Conservation (phyloP, 2,888 invertebrate genomes). For the Andricus quercusramuli region DNA sequence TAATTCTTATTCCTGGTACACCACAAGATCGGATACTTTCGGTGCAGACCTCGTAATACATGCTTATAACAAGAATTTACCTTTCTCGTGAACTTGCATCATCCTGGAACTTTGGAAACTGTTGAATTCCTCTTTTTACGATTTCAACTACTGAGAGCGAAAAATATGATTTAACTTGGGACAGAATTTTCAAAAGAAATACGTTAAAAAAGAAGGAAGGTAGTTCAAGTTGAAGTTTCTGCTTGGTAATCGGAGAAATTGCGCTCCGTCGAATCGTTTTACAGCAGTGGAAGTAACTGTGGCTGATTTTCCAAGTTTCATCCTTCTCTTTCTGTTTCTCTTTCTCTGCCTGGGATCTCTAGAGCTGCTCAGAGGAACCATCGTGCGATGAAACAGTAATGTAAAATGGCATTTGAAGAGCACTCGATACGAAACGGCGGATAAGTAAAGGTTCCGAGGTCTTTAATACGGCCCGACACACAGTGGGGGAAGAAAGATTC, state of each 20-base stretch:
- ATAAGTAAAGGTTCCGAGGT: neutral
- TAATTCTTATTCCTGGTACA: too few species aligned
- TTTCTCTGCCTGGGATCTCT: neutral
- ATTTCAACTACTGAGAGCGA: neutral
- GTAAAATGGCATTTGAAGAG: constrained; percentile 25
- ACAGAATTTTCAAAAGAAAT: neutral
- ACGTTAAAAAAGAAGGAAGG: neutral
- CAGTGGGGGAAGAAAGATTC: too few species aligned
- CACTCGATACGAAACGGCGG: constrained; percentile 3
- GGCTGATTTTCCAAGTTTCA: constrained; percentile 34
- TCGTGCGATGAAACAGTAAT: constrained; percentile 36
- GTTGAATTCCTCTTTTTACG: neutral
- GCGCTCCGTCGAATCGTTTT: constrained; percentile 39
- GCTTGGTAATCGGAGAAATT: constrained; percentile 51
- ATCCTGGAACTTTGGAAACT: neutral
- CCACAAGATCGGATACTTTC: too few species aligned
- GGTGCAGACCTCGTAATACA: neutral
- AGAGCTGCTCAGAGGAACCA: constrained; percentile 7
- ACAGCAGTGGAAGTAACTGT: constrained; percentile 32
- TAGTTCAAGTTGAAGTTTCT: constrained; percentile 43
- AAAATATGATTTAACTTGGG: neutral
- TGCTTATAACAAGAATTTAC: neutral
- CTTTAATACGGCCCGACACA: neutral
- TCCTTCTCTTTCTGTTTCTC: neutral
- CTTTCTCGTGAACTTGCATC: neutral